Percentiles rank a stretch among this genome's conserved stretches.
phyloP scores from a whole-genome alignment of 37 sponge, comb jelly and placozoan genomes.

The Oscarella lobularis region DNA sequence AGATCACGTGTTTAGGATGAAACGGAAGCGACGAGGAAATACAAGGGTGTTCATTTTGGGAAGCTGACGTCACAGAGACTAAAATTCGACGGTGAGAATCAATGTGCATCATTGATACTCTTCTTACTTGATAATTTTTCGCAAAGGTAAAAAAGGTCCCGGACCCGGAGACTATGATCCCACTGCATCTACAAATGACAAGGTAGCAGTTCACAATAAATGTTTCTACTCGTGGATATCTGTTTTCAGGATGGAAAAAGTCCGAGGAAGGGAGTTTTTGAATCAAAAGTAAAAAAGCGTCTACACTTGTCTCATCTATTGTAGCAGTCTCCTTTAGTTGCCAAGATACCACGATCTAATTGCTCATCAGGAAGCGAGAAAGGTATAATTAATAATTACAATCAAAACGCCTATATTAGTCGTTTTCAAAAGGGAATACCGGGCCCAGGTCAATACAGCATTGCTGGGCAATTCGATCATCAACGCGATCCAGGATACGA shows the following conservation, averaged over 20 bases:
- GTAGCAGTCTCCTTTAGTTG: too few species aligned
- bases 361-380: constrained; percentile 47
- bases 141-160: constrained; percentile 46
- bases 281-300: too few species aligned
- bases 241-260: too few species aligned
- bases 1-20: constrained; percentile 5
- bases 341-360: constrained; percentile 76
- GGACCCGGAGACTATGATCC: constrained; percentile 69
- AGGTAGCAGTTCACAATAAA: background rate
- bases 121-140: background rate
- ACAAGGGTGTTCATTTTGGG: constrained; percentile 78
- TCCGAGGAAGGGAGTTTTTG: too few species aligned
- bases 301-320: too few species aligned
- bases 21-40: constrained; percentile 48
- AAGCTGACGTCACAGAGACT: constrained; percentile 28
- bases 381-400: constrained; percentile 16
- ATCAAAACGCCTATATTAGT: background rate
- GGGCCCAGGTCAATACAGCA: constrained; percentile 82
- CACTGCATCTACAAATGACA: background rate
- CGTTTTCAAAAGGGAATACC: constrained; percentile 23
- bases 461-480: constrained; percentile 53
- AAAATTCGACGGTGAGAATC: constrained; percentile 33
- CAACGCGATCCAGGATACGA: constrained; percentile 6
- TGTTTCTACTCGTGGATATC: too few species aligned
- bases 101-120: background rate